A percentile compares a stretch with the other conserved stretches of the same genome.
Conservation (phyloP, 2,888 invertebrate species). For the Diaprepes abbreviatus region DNA sequence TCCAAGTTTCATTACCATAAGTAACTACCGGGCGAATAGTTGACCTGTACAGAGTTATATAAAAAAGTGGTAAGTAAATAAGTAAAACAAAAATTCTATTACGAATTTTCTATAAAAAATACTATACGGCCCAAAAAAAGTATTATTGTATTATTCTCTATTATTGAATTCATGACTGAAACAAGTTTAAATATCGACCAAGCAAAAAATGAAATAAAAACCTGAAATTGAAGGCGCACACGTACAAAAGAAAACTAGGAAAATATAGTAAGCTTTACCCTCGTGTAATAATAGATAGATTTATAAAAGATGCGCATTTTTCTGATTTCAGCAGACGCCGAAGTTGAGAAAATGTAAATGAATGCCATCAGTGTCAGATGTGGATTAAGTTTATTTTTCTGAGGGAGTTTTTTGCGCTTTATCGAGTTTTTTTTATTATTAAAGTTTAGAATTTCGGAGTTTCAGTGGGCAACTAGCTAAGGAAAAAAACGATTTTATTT, state of each 20-base stretch:
- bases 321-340: constrained; percentile 39
- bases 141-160: too few relatives aligned
- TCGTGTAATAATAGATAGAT: constrained; percentile 40
- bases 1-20: too few relatives aligned
- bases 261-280: constrained; percentile 30
- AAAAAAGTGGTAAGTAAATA: too few relatives aligned
- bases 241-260: not conserved
- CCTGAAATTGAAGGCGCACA: too few relatives aligned
- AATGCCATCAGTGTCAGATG: constrained; percentile 46
- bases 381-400: constrained; percentile 37
- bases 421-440: constrained; percentile 35
- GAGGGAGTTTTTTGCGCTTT: constrained; percentile 36
- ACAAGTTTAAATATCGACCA: too few relatives aligned
- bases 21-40: too few relatives aligned
- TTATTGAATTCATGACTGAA: too few relatives aligned
- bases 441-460: constrained; percentile 5
- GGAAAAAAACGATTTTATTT: not conserved
- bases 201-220: too few relatives aligned
- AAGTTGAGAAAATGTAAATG: constrained; percentile 46
- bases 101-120: too few relatives aligned
- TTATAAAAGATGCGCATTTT: constrained; percentile 39
- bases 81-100: too few relatives aligned
- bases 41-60: too few relatives aligned
- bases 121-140: too few relatives aligned
- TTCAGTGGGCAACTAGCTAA: not conserved